Conservation (phyloP, 1,140 invertebrate species). For the Brachionus plicatilis region DNA sequence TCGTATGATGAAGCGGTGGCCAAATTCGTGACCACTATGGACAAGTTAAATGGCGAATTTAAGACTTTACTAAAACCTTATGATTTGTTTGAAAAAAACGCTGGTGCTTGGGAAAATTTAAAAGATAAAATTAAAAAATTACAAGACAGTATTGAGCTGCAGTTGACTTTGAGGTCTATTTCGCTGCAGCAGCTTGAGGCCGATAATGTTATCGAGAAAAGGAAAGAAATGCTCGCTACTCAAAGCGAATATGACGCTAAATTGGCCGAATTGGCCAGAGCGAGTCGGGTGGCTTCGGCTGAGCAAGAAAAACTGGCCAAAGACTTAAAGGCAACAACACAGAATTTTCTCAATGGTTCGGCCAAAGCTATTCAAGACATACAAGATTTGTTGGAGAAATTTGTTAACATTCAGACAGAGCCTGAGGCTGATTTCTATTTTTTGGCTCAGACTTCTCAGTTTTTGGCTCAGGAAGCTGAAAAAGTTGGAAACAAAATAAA, state of each 20-base stretch:
- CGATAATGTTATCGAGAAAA: background rate
- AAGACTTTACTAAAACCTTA: background rate
- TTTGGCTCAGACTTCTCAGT: background rate
- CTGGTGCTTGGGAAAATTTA: background rate
- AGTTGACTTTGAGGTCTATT: conserved; percentile 19
- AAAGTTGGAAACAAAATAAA: background rate
- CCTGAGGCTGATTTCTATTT: background rate
- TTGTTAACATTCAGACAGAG: background rate
- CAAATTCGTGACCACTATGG: background rate
- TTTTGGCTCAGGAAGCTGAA: background rate
- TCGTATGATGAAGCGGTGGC: background rate
- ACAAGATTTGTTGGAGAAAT: background rate
- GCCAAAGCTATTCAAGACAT: background rate
- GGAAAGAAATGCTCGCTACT: background rate
- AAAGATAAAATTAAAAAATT: background rate
- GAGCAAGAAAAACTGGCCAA: conserved; percentile 2
- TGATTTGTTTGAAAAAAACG: conserved; percentile 1
- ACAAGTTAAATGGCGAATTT: background rate
- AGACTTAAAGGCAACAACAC: background rate
- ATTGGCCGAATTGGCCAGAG: background rate
- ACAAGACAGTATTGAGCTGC: background rate
- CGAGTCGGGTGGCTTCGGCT: background rate
- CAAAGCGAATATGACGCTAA: background rate
- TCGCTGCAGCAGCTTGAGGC: background rate
- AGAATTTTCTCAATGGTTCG: background rate